Conservation (phyloP, 2,888 invertebrate genomes). For the Caenorhabditis angaria region DNA sequence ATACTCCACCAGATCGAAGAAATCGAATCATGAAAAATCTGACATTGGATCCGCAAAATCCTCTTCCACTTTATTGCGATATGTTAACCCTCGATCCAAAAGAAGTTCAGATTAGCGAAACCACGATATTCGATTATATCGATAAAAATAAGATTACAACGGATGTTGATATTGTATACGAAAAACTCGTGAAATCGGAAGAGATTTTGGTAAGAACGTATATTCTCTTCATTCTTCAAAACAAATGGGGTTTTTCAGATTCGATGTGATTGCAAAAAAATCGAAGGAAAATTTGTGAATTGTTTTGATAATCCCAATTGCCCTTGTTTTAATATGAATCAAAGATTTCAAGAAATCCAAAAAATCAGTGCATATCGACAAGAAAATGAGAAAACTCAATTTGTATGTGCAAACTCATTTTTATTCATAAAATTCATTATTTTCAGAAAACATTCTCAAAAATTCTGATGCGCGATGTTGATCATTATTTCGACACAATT, state of each 20-base stretch:
- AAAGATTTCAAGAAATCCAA: slow-evolving; percentile 10
- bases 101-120: neutral
- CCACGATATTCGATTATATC: neutral
- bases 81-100: neutral
- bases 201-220: neutral
- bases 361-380: neutral
- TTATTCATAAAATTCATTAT: neutral
- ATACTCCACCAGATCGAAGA: neutral
- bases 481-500: slow-evolving; percentile 7
- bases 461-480: slow-evolving; percentile 6
- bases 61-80: slow-evolving; percentile 1
- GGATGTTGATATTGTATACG: neutral
- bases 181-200: neutral
- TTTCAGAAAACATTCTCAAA: slow-evolving; percentile 22
- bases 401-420: slow-evolving; percentile 12
- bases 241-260: slow-evolving; percentile 12
- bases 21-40: slow-evolving; percentile 2
- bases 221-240: neutral
- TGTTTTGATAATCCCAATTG: slow-evolving; percentile 19
- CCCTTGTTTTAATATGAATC: slow-evolving; percentile 15
- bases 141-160: neutral
- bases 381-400: slow-evolving; percentile 3
- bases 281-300: neutral
- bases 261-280: slow-evolving; percentile 8
- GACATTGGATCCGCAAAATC: neutral